Conservation (phyloP, 2,797 vertebrate genomes). For the Pseudopleuronectes americanus region DNA sequence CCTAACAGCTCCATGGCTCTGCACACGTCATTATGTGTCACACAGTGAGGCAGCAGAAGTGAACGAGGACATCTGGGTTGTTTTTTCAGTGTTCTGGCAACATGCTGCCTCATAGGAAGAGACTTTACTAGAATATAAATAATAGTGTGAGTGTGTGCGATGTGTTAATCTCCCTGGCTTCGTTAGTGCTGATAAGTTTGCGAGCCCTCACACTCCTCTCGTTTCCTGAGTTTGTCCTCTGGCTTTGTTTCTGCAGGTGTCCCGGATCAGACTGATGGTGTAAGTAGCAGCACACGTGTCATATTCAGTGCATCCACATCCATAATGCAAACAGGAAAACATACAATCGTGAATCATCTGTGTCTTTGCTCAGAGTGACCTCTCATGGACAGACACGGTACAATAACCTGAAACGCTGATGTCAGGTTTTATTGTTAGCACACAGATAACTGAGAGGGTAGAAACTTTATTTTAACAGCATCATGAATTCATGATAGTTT, state of each 20-base stretch:
- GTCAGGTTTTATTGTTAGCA: constrained; percentile 33
- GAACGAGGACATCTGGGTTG: constrained; percentile 16
- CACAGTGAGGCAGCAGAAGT: constrained; percentile 51
- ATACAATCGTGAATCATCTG: constrained; percentile 8
- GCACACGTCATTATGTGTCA: constrained; percentile 40
- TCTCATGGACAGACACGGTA: constrained; percentile 25
- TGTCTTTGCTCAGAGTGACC: constrained; percentile 37
- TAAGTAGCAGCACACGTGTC: constrained; percentile 64
- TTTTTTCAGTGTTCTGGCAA: constrained; percentile 6
- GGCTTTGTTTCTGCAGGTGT: constrained; percentile 74
- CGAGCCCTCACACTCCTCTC: constrained; percentile 25
- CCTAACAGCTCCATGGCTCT: constrained; percentile 23
- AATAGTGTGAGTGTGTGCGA: not conserved
- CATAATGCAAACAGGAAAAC: no score
- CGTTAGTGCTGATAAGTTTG: constrained; percentile 8
- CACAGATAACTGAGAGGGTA: constrained; percentile 25
- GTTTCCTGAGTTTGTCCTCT: constrained; percentile 62
- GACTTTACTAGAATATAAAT: constrained; percentile 3
- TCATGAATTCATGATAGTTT: not conserved
- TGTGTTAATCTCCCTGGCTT: constrained; percentile 33
- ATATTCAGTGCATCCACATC: not conserved
- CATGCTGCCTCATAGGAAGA: not conserved
- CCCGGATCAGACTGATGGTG: constrained; percentile 66
- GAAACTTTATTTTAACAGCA: no score
- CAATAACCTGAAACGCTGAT: constrained; percentile 33